These are phyloP conservation scores for Troilus luridus DNA, from an alignment of 2,888 invertebrate genomes.

Conservation along the genomic window DNA sequence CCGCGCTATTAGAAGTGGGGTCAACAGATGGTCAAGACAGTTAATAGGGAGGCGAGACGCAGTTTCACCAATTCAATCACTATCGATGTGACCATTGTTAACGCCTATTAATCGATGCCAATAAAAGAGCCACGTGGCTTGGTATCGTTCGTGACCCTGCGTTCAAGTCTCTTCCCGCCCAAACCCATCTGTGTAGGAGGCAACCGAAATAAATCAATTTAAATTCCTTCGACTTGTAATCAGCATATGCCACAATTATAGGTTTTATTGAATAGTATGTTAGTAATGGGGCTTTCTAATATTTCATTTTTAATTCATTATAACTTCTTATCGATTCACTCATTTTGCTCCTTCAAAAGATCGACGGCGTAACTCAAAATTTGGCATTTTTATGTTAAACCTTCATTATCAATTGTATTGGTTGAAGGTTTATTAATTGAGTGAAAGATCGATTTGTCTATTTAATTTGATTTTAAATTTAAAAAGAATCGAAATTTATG, in stretches of 20 bases:
- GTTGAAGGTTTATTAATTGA: too few species aligned
- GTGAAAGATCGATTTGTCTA: too few species aligned
- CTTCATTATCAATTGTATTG: too few species aligned
- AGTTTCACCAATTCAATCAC: conserved; percentile 24
- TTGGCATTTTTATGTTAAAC: too few species aligned
- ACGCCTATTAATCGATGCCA: conserved; percentile 12
- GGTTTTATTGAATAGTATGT: too few species aligned
- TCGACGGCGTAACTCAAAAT: too few species aligned
- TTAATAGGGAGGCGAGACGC: conserved; percentile 15
- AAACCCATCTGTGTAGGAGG: not conserved
- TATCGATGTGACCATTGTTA: conserved; percentile 21
- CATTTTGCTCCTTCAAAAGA: too few species aligned
- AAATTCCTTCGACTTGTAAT: not conserved
- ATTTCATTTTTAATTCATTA: too few species aligned
- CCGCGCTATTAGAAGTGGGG: not conserved
- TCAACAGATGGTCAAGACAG: not conserved
- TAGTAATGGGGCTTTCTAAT: too few species aligned
- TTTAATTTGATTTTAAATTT: too few species aligned
- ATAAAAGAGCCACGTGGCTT: conserved; percentile 11
- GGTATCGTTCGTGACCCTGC: conserved; percentile 28
- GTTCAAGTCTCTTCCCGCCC: conserved; percentile 3
- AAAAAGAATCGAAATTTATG: too few species aligned
- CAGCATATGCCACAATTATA: not conserved
- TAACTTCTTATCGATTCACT: too few species aligned
- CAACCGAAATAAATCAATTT: not conserved